Base-by-base conservation (phyloP, 2,797 vertebrate species). In the Perdix hodgsoniae region DNA sequence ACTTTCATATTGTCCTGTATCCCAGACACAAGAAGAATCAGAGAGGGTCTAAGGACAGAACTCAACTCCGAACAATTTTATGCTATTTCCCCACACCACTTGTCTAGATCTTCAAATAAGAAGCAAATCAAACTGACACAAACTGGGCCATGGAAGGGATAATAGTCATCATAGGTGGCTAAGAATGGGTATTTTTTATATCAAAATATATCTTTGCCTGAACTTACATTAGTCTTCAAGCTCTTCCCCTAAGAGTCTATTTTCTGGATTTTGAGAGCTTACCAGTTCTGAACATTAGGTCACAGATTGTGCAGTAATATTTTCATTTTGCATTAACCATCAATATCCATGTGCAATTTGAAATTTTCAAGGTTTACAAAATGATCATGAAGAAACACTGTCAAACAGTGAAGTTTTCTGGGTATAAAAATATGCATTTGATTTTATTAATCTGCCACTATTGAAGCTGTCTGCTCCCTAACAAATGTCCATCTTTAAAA, bases 351-450 rank as follows among this genome's bases (percentile, higher is more conserved):
- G 61, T 90, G 81, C 90, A 83, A 56, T 82, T 76, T 57, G 23
- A 90, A 83, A 83, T 80, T 10, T 42, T 88, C 80, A 66, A 81
- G 31, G 57, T 56, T 88, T 83, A 88, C 40, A 81, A 93, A 93
- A 78, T 29, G 10, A 87, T 71, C 84, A 71, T 70, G 52, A 66
- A 88, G 60, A 40, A 90, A 77, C 88, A 50, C 56, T 60, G 17
- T 87, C 76, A 91, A 95, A 91, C 80, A 90, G 91, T 78, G 80
- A 92, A 86, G 31, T 65, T 60, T 86, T 77, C 80, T 83, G 69
- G 77, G 67, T 96, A 95, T 47, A 95, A 95, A 96, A 95, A 96
- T 90, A 95, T 11, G 23, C 64, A 83, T 88, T 90, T 74, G 11
- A 24, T 86, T 84, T 82, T 76, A 71, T 69, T 82, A 52, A 73